Evolutionary conservation across 2,888 invertebrate species (phyloP), one percentile per base, ranked within the genome.

Genomic region (Mylabris sibirica): DNA sequence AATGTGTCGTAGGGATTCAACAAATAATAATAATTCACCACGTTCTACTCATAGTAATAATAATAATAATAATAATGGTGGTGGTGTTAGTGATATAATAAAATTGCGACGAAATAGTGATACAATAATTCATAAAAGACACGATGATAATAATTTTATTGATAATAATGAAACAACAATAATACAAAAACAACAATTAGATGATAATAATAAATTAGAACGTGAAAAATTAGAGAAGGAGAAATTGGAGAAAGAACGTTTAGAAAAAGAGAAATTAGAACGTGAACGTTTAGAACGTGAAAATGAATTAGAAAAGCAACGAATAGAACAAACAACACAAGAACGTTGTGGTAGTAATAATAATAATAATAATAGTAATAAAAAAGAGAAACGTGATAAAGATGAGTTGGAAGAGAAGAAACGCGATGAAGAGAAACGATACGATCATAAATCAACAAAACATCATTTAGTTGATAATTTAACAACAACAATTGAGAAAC

Each of bases 231-330:
- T 81, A 75, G 81, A 86, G 80, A 80, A 82, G 76, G 79, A 85
- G 72, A 76, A 76, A 68, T 77, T 75, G 64, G 81, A 81, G 62
- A 82, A 80, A 71, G 83, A 84, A 66, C 76, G 85, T 67, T 76
- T 83, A 69, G 85, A 85, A 44, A 85, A 84, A 70, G 83, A 84
- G 68, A 79, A 81, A 60, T 72, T 80, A 79, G 87, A 88, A 70
- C 85, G 83, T 77, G 81, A 85, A 75, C 84, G 78, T 60, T 62
- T 76, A 65, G 84, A 84, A 66, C 77, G 77, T 68, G 65, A 65
- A 69, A 81, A 80, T 69, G 80, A 72, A 74, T 63, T 75, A 61
- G 85, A 84, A 74, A 79, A 78, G 72, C 83, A 84, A 66, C 79
- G 81, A 35, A 72, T 83, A 24, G 85, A 86, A 63, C 82, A 81